Evolutionary conservation across 2,888 invertebrate species (phyloP).

Genomic region (Fragum whitleyi): DNA sequence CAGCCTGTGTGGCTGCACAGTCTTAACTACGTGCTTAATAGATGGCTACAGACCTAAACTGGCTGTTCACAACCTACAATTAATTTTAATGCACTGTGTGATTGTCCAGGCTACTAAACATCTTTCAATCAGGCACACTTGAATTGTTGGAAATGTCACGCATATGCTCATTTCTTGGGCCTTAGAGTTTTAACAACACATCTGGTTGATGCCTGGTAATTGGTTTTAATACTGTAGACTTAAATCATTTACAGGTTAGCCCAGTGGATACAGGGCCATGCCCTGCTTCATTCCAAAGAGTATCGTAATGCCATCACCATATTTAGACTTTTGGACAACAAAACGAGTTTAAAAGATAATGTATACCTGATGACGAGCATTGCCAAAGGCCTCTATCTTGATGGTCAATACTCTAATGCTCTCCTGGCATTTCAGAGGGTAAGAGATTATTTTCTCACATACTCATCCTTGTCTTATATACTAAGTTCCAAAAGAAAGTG

Average conservation of each 20-base stretch:
- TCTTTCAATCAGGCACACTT: no score
- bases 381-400: constrained; percentile 90
- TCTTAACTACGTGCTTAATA: no score
- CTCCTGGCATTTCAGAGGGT: constrained; percentile 86
- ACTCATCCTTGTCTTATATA: background rate
- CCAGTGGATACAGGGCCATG: constrained; percentile 86
- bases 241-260: constrained; percentile 85
- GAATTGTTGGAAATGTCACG: no score
- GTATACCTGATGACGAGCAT: constrained; percentile 89
- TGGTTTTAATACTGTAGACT: no score
- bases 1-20: no score
- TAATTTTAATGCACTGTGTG: no score
- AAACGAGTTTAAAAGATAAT: constrained; percentile 88
- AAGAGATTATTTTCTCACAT: constrained; percentile 58
- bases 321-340: constrained; percentile 88
- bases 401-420: constrained; percentile 90
- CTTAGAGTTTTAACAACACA: no score
- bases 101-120: no score
- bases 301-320: constrained; percentile 89
- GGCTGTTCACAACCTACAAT: no score
- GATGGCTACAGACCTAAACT: no score
- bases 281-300: constrained; percentile 89
- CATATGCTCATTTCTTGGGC: no score
- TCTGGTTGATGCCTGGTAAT: no score
- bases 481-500: background rate